These are phyloP conservation scores for Fragum whitleyi DNA, from an alignment of 2,888 invertebrate species.

Conservation along the genomic window DNA sequence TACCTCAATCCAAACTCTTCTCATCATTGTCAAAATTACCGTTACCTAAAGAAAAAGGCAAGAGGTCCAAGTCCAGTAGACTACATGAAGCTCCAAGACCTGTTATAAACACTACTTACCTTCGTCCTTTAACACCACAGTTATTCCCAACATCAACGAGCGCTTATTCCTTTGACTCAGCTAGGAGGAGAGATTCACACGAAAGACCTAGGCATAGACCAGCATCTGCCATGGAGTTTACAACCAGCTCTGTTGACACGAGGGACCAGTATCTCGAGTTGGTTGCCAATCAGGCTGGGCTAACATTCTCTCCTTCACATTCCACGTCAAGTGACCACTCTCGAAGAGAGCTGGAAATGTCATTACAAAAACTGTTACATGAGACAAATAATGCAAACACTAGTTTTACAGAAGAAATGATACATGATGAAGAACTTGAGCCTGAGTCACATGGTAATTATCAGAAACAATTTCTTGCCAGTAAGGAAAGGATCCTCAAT, in stretches of 20 bases:
- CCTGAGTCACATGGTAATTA: constrained; percentile 37
- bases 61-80: constrained; percentile 45
- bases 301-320: constrained; percentile 59
- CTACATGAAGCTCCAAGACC: constrained; percentile 62
- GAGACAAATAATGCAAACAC: constrained; percentile 57
- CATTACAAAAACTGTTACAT: constrained; percentile 65
- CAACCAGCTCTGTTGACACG: constrained; percentile 43
- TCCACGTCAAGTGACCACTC: constrained; percentile 62
- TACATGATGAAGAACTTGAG: constrained; percentile 35
- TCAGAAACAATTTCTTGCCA: constrained; percentile 57
- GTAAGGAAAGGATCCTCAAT: constrained; percentile 55
- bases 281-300: constrained; percentile 53
- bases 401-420: constrained; percentile 35
- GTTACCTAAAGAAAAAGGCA: constrained; percentile 53
- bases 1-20: constrained; percentile 69
- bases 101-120: constrained; percentile 64
- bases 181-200: constrained; percentile 42
- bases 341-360: constrained; percentile 67
- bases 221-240: constrained; percentile 76
- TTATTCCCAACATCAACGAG: constrained; percentile 63
- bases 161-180: constrained; percentile 58
- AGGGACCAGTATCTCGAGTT: constrained; percentile 67
- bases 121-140: constrained; percentile 70
- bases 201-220: constrained; percentile 64
- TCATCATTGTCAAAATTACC: constrained; percentile 70